Conservation (phyloP, 1,140 invertebrate genomes). For the Hylyphantes graminicola region DNA sequence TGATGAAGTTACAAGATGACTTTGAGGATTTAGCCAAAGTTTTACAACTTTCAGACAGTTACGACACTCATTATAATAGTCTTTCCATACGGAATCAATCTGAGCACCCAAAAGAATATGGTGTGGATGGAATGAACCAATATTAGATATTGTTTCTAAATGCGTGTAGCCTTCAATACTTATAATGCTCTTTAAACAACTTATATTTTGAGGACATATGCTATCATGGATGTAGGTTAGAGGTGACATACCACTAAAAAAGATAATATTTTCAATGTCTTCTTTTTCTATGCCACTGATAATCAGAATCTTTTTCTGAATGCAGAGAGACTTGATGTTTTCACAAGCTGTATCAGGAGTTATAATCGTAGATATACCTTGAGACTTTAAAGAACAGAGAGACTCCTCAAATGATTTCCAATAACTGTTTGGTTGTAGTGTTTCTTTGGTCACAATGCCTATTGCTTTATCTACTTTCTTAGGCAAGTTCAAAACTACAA, state of each 20-base stretch:
- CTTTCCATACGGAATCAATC: not conserved
- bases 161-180: not conserved
- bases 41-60: slow-evolving; percentile 18
- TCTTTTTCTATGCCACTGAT: not conserved
- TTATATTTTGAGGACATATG: not conserved
- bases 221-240: not conserved
- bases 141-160: not conserved
- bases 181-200: not conserved
- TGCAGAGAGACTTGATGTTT: not conserved
- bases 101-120: slow-evolving; percentile 22
- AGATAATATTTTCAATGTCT: slow-evolving; percentile 12
- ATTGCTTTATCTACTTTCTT: not conserved
- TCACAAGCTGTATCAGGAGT: not conserved
- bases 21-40: slow-evolving; percentile 1
- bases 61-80: slow-evolving; percentile 20
- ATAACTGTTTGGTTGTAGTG: not conserved
- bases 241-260: not conserved
- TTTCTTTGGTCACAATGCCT: not conserved
- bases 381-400: not conserved
- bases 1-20: not conserved
- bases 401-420: not conserved
- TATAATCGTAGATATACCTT: not conserved
- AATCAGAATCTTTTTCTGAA: not conserved
- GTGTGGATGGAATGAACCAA: not conserved
- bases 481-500: not conserved